phyloP scores from a whole-genome alignment of 2,113 vertebrate genomes.

The Antechinus stuartii region DNA sequence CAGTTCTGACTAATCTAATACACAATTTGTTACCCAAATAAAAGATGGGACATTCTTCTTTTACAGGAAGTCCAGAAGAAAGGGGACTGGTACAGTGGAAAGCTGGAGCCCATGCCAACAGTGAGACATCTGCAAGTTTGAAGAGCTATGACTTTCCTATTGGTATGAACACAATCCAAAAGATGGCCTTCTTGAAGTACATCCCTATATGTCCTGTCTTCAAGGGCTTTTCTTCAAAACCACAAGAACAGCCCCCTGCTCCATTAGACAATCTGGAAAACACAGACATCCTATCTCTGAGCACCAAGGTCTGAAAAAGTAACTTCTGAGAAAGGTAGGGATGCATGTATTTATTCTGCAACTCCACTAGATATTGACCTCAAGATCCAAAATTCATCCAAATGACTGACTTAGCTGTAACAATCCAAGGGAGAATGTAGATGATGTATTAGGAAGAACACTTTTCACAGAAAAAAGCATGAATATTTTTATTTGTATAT shows the following conservation, averaged over 20 bases:
- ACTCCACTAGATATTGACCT: constrained; percentile 23
- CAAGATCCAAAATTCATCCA: constrained; percentile 44
- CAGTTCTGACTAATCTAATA: neutral
- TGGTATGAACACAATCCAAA: constrained; percentile 89
- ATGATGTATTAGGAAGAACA: neutral
- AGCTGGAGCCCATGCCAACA: constrained; percentile 84
- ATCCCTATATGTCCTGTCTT: constrained; percentile 94
- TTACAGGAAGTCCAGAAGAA: constrained; percentile 90
- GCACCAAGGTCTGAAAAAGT: constrained; percentile 86
- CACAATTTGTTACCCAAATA: neutral
- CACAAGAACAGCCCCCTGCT: neutral
- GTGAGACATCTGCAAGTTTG: constrained; percentile 74
- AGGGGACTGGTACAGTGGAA: constrained; percentile 93
- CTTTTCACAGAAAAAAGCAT: neutral
- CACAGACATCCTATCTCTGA: constrained; percentile 61
- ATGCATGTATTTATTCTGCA: neutral
- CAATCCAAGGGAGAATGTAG: neutral
- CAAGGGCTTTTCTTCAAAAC: constrained; percentile 85
- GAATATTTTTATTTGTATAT: neutral
- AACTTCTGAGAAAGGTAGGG: constrained; percentile 48
- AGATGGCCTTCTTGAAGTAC: constrained; percentile 82
- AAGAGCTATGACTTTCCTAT: constrained; percentile 93
- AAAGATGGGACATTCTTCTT: neutral
- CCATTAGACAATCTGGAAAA: constrained; percentile 21
- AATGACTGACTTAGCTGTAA: constrained; percentile 13